A percentile compares a stretch with the other conserved stretches of the same genome.
Evolutionary conservation across 2,113 vertebrate genomes (phyloP).

Genomic region (Telmatochromis sp.): DNA sequence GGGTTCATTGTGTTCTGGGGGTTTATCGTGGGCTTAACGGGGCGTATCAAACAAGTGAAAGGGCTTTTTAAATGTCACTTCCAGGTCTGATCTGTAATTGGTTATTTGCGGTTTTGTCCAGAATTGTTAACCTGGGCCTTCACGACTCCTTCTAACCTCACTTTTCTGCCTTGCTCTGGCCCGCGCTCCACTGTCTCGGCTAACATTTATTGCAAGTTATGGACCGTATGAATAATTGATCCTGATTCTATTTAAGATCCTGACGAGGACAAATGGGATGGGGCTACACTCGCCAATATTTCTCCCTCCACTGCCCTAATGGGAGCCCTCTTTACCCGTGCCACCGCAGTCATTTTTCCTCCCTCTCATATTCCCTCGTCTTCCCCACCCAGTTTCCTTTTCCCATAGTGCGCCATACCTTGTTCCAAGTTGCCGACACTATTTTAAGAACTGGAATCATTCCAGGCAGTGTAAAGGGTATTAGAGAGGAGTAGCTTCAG

Average conservation of each 20-base stretch:
- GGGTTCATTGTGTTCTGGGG: neutral
- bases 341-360: slow-evolving; percentile 43
- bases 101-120: slow-evolving; percentile 33
- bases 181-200: slow-evolving; percentile 39
- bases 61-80: slow-evolving; percentile 30
- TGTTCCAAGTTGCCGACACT: slow-evolving; percentile 27
- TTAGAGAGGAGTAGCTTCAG: slow-evolving; percentile 15
- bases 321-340: slow-evolving; percentile 38
- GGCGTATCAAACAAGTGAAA: slow-evolving; percentile 7
- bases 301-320: slow-evolving; percentile 58
- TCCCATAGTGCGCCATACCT: neutral
- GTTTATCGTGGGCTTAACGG: neutral
- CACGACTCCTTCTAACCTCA: slow-evolving; percentile 12
- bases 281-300: slow-evolving; percentile 57
- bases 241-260: slow-evolving; percentile 66
- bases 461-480: slow-evolving; percentile 28
- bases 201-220: slow-evolving; percentile 66
- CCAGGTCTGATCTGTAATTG: slow-evolving; percentile 3
- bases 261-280: slow-evolving; percentile 63
- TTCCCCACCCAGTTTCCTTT: slow-evolving; percentile 23
- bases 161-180: neutral
- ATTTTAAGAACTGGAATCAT: slow-evolving; percentile 56
- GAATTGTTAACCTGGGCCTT: slow-evolving; percentile 19
- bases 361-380: slow-evolving; percentile 22
- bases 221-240: slow-evolving; percentile 67